Evolutionary conservation across 2,888 invertebrate species (phyloP).

Genomic region (Tupiocoris notatus): DNA sequence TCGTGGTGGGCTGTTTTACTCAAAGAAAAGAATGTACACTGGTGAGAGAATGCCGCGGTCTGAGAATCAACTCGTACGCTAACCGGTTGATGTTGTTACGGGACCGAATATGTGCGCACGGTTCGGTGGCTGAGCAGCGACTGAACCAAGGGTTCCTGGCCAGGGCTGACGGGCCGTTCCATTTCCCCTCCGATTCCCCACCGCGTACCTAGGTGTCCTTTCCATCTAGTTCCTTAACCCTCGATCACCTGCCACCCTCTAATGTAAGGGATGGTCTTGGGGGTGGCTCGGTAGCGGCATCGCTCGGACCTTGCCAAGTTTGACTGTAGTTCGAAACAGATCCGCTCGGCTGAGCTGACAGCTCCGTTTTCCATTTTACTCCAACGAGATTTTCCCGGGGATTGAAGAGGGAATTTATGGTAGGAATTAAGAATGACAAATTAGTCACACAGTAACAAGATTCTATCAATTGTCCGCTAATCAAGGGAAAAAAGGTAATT

Average conservation of each 20-base stretch:
- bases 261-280: neutral
- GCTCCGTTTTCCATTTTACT: neutral
- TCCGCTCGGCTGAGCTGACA: constrained; percentile 12
- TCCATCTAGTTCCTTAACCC: too few species aligned
- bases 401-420: too few species aligned
- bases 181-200: neutral
- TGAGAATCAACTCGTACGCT: neutral
- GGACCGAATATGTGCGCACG: constrained; percentile 7
- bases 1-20: neutral
- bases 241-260: neutral
- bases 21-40: neutral
- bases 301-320: neutral
- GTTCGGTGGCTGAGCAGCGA: constrained; percentile 37
- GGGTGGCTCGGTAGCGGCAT: neutral
- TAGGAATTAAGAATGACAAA: too few species aligned
- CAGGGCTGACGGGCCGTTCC: neutral
- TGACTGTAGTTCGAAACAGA: neutral
- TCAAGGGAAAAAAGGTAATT: too few species aligned
- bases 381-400: too few species aligned
- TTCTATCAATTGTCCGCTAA: too few species aligned
- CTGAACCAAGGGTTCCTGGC: constrained; percentile 25
- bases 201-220: neutral
- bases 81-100: neutral
- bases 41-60: neutral
- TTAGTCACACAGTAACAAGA: too few species aligned